Percentiles rank a stretch among this genome's conserved stretches.
Evolutionary conservation across 2,797 vertebrate genomes (phyloP).

Genomic region (Thaleichthys pacificus): DNA sequence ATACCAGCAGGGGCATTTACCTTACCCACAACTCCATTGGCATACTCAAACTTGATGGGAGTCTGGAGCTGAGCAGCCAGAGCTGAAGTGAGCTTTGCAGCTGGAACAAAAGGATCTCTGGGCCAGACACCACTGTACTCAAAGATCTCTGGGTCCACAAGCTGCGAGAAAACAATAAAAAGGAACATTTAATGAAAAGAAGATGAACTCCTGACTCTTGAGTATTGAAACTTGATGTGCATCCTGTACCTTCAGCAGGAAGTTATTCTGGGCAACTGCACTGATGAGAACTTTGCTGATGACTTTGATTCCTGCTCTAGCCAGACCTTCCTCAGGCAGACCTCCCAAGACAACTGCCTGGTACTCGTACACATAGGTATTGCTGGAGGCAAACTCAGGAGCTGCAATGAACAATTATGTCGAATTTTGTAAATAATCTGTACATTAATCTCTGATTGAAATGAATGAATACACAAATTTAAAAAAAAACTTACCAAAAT

Average conservation of each 20-base stretch:
- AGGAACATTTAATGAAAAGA: not conserved
- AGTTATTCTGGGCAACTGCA: conserved; percentile 63
- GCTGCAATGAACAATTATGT: conserved; percentile 31
- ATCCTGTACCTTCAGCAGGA: conserved; percentile 67
- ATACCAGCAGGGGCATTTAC: conserved; percentile 61
- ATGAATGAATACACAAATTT: not conserved
- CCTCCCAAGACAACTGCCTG: conserved; percentile 54
- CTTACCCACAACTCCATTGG: conserved; percentile 60
- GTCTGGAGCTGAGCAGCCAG: conserved; percentile 60
- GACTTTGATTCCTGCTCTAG: conserved; percentile 70
- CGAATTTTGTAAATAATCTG: not conserved
- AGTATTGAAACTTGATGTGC: not conserved
- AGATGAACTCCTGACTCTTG: not conserved
- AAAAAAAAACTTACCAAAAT: conserved; percentile 63
- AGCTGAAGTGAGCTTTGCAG: conserved; percentile 61
- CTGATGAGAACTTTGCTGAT: conserved; percentile 72
- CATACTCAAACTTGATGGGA: conserved; percentile 72
- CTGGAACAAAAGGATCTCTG: conserved; percentile 51
- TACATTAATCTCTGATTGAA: not conserved
- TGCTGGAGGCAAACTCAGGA: conserved; percentile 50
- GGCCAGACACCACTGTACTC: conserved; percentile 72
- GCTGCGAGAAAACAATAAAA: conserved; percentile 41
- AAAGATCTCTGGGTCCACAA: conserved; percentile 55
- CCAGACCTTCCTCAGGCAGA: conserved; percentile 63
- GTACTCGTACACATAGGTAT: conserved; percentile 63